Evolutionary conservation across 1,140 invertebrate genomes (phyloP).

Genomic region (Cheumatopsyche charites): DNA sequence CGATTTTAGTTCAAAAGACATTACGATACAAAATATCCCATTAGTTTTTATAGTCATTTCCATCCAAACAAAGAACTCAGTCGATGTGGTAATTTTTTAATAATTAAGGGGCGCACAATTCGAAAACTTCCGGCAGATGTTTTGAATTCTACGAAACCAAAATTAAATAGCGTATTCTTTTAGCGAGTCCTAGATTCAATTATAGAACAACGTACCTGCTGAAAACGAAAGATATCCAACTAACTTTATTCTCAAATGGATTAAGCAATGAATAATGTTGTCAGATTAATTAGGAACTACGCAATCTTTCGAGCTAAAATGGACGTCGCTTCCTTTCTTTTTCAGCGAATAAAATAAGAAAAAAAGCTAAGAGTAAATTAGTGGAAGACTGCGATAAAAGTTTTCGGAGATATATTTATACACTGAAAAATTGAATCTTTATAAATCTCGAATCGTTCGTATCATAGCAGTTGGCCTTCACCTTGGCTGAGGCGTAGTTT

Average conservation of each 20-base stretch:
- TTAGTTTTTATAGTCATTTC: too few species aligned
- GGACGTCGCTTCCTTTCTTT: not conserved
- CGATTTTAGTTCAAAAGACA: too few species aligned
- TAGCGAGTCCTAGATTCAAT: not conserved
- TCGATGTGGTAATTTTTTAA: too few species aligned
- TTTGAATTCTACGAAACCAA: not conserved
- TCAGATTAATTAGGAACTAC: constrained; percentile 23
- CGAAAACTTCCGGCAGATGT: constrained; percentile 16
- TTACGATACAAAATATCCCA: too few species aligned
- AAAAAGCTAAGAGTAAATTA: not conserved
- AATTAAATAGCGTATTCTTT: not conserved
- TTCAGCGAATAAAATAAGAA: not conserved
- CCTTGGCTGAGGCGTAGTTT: constrained; percentile 16
- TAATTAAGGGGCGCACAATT: not conserved
- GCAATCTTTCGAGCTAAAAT: constrained; percentile 9
- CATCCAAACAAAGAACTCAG: too few species aligned
- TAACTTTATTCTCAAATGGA: constrained; percentile 1
- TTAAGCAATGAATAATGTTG: constrained; percentile 16
- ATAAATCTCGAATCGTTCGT: not conserved
- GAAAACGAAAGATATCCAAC: not conserved
- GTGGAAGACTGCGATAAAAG: constrained; percentile 2
- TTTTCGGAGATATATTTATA: not conserved
- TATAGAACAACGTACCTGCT: constrained; percentile 9
- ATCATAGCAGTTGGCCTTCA: constrained; percentile 11
- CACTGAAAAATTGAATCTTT: not conserved